phyloP scores from a whole-genome alignment of 2,113 vertebrate genomes.

The Oxyruncus cristatus region DNA sequence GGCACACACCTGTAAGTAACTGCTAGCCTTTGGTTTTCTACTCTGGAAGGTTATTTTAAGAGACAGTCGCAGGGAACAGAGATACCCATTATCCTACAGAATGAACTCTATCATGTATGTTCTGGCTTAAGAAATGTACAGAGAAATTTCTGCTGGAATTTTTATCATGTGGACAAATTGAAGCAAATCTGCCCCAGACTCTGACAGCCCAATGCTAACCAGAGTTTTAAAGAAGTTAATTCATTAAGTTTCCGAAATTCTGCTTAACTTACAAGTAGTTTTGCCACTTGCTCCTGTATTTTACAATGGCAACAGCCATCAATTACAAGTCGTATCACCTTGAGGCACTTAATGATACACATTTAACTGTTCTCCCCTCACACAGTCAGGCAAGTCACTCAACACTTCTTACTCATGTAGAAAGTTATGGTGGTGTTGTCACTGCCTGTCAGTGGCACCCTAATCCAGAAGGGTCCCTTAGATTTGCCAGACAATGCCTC shows the following conservation, averaged over 20 bases:
- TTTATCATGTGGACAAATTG: neutral
- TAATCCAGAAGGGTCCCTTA: neutral
- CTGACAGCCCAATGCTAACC: neutral
- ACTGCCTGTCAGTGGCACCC: neutral
- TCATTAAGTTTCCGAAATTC: neutral
- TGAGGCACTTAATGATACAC: neutral
- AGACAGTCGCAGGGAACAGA: neutral
- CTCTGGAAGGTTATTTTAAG: neutral
- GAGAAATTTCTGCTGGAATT: neutral
- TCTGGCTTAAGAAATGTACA: neutral
- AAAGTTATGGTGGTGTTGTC: neutral
- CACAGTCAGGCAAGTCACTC: neutral
- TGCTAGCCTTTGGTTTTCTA: neutral
- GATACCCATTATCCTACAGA: neutral
- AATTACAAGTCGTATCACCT: neutral
- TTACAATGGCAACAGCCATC: neutral
- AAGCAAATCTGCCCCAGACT: neutral
- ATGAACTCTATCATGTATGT: fast-evolving
- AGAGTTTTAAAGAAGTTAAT: neutral
- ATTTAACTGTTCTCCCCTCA: neutral
- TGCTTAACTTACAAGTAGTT: neutral
- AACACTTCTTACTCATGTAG: fast-evolving
- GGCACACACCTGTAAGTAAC: neutral
- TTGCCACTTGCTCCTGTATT: neutral
- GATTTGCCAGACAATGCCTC: neutral